Conservation (phyloP, 2,888 invertebrate genomes). For the Pomacea canaliculata region DNA sequence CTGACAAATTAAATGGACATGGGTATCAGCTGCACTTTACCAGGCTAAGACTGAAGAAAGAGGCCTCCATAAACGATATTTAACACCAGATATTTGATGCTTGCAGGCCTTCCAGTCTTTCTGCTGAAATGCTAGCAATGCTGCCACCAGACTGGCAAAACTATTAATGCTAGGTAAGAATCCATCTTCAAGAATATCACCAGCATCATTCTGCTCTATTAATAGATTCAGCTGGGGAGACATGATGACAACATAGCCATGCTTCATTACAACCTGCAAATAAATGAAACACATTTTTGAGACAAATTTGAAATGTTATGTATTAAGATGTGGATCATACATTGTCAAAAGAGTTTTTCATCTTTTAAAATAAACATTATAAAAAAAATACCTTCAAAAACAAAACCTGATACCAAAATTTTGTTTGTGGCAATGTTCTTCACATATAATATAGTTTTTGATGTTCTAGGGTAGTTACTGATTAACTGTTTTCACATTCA, state of each 20-base stretch:
- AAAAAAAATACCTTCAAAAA: too few relatives aligned
- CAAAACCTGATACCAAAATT: too few relatives aligned
- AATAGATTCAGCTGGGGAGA: neutral
- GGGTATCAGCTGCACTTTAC: neutral
- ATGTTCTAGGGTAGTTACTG: too few relatives aligned
- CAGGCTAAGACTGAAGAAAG: conserved; percentile 8
- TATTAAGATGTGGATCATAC: too few relatives aligned
- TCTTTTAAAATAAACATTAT: too few relatives aligned
- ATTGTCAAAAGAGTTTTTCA: too few relatives aligned
- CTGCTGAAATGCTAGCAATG: neutral
- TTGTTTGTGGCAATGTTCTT: too few relatives aligned
- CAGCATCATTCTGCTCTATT: neutral
- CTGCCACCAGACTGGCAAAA: conserved; percentile 2
- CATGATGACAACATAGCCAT: conserved; percentile 2
- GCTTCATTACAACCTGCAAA: conserved; percentile 1
- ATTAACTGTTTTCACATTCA: too few relatives aligned
- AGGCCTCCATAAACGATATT: neutral
- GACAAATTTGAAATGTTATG: too few relatives aligned
- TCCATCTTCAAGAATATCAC: neutral
- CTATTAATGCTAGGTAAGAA: neutral
- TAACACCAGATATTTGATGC: neutral
- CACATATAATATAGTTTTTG: too few relatives aligned
- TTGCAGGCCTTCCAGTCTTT: conserved; percentile 1
- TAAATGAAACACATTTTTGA: too few relatives aligned
- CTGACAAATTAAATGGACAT: too few relatives aligned